Base-by-base conservation (phyloP, 2,888 invertebrate species). In the Gordius sp. region DNA sequence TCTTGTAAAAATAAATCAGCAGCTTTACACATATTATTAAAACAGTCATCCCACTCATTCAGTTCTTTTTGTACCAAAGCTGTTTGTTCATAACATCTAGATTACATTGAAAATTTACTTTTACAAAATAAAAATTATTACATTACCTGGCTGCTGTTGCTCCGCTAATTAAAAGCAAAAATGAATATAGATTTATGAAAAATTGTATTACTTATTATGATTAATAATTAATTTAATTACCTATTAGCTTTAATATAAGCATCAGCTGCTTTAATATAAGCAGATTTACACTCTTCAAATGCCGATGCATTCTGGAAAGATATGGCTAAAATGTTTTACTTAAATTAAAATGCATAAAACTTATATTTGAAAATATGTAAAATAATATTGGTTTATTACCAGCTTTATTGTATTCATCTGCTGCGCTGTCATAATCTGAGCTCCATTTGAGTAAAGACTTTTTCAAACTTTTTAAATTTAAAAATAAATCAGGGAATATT, bases 191-290 rank as follows among this genome's bases (percentile, higher is more conserved):
- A n/a, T n/a, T n/a, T n/a, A n/a, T n/a, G n/a, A n/a, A n/a, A n/a
- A n/a, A n/a, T n/a, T n/a, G n/a, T n/a, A n/a, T n/a, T 33, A 33
- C n/a, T 33, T 33, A 33, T 33, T 13, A n/a, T n/a, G n/a, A 33
- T 8, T 33, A 33, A 33, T n/a, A 13, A 13, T 13, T 33, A 33
- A 13, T 33, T 33, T 33, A n/a, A 13, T 33, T 33, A 33, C 39
- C 8, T 13, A n/a, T 33, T 33, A 13, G n/a, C 20, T 47, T 47
- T 47, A 4, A 20, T n/a, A 20, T 47, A 47, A 20, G n/a, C 8
- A 23, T 47, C 47, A 47, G 47, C 47, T n/a, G 47, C 47, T 47
- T 20, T 47, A n/a, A n/a, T 47, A 20, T 47, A 47, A 47, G 47
- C 47, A 47, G 8, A 18, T 47, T 47, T 47, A 20, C 47, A 47